Percentiles rank a stretch among this genome's conserved stretches.
Evolutionary conservation across 2,888 invertebrate species (phyloP).

Genomic region (Eilema depressum): DNA sequence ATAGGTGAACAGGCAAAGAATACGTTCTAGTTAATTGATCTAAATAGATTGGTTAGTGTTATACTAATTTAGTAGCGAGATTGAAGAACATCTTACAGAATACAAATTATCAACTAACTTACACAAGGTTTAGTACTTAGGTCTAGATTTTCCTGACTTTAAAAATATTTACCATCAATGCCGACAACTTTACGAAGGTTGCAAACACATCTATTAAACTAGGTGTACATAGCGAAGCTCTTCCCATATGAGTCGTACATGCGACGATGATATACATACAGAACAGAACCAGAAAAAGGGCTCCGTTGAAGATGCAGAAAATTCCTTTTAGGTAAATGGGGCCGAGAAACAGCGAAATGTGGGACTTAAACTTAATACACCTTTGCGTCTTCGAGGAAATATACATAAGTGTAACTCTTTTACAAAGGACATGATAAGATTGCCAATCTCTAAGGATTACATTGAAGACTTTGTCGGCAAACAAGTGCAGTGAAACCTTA

Average conservation of each 20-base stretch:
- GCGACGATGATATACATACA: background rate
- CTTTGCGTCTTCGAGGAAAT: background rate
- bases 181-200: background rate
- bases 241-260: background rate
- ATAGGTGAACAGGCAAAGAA: background rate
- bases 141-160: background rate
- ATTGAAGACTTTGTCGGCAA: background rate
- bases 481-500: background rate
- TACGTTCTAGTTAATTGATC: background rate
- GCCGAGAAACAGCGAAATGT: background rate
- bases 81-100: background rate
- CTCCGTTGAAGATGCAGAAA: background rate
- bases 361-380: background rate
- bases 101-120: background rate
- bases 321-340: background rate
- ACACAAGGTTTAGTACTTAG: background rate
- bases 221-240: background rate
- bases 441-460: background rate
- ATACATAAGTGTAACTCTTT: background rate
- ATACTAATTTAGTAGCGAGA: background rate
- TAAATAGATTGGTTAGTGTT: background rate
- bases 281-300: background rate
- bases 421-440: background rate
- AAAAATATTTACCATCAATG: background rate
- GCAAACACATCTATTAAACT: background rate